Conservation (phyloP, 37 sponge, comb jelly and placozoan genomes). For the Mnemiopsis leidyi region DNA sequence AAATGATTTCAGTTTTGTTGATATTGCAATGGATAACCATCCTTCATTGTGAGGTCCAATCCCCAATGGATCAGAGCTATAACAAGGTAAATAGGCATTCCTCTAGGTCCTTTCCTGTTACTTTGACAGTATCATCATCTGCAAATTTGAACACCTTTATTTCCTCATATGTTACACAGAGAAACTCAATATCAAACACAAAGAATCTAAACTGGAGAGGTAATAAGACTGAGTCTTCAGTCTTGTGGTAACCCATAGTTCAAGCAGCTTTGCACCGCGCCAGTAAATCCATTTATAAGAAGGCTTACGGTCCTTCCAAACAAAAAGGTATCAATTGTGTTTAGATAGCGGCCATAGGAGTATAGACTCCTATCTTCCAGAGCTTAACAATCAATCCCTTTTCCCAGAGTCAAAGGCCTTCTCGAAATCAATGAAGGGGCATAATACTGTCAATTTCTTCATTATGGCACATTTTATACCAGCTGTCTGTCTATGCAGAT, state of each 20-base stretch:
- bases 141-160: neutral
- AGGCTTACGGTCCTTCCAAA: neutral
- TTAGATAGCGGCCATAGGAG: neutral
- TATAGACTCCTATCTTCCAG: neutral
- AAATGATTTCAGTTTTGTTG: too few species aligned
- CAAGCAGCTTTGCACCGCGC: neutral
- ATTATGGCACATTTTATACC: neutral
- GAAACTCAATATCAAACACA: neutral
- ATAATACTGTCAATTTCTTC: neutral
- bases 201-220: neutral
- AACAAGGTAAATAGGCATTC: neutral
- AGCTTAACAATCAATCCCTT: neutral
- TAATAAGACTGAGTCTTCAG: neutral
- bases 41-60: neutral
- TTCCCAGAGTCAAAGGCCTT: constrained; percentile 16
- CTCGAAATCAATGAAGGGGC: neutral
- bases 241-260: neutral
- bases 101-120: neutral
- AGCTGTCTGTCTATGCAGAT: neutral
- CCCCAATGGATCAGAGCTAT: neutral
- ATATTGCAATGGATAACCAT: constrained; percentile 3
- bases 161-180: neutral
- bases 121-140: neutral
- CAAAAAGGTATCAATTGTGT: neutral
- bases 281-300: neutral